Evolutionary conservation across 2,888 invertebrate species (phyloP).

Genomic region (Cybosia mesomella): DNA sequence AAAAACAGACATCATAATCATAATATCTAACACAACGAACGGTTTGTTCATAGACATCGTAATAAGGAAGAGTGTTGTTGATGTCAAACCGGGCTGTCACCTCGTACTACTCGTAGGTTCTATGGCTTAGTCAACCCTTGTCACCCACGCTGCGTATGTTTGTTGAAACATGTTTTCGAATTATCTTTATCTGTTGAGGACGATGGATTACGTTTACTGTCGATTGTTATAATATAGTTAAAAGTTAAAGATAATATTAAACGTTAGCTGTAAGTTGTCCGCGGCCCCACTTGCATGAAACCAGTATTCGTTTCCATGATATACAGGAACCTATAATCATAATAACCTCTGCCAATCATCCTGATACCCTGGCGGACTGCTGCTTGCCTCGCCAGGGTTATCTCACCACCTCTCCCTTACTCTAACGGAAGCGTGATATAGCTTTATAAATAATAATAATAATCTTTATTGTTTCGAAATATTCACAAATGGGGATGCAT

Average conservation of each 20-base stretch:
- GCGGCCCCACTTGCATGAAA: neutral
- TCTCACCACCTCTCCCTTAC: no score
- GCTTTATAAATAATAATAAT: no score
- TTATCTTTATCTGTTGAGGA: slow-evolving; percentile 14
- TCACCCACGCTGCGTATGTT: slow-evolving; percentile 2
- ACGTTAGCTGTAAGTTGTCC: neutral
- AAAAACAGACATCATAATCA: slow-evolving; percentile 5
- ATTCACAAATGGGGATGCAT: no score
- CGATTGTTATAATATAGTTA: neutral
- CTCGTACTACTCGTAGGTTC: neutral
- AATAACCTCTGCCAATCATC: no score
- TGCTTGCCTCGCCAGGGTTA: no score
- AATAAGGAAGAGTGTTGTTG: slow-evolving; percentile 9
- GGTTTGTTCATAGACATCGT: neutral
- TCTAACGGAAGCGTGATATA: no score
- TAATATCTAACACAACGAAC: neutral
- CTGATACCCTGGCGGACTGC: no score
- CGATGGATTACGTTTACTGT: neutral
- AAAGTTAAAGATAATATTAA: neutral
- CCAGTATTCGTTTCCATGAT: no score
- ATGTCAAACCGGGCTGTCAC: slow-evolving; percentile 5
- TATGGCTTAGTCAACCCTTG: slow-evolving; percentile 13
- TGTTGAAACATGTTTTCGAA: slow-evolving; percentile 12
- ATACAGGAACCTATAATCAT: no score
- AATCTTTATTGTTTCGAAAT: no score